Evolutionary conservation across 2,797 vertebrate genomes (phyloP).

Genomic region (Periparus ater): DNA sequence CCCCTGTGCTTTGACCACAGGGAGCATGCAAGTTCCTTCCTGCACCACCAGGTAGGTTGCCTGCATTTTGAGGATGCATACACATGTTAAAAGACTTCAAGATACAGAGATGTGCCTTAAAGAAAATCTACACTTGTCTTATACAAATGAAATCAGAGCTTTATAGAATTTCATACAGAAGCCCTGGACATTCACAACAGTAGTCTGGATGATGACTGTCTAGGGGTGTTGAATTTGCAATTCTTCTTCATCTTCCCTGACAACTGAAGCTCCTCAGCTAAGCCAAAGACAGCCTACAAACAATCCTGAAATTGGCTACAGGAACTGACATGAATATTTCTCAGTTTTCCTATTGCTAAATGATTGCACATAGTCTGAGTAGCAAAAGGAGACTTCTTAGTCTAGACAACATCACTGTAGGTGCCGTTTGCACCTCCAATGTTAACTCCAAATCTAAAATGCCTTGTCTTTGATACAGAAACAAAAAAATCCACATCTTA

Average conservation of each 20-base stretch:
- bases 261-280: slow-evolving; percentile 37
- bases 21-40: not conserved
- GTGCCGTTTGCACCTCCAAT: not conserved
- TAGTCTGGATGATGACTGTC: not conserved
- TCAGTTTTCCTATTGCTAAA: slow-evolving; percentile 49
- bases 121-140: not conserved
- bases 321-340: slow-evolving; percentile 39
- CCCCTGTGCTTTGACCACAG: not conserved
- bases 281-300: slow-evolving; percentile 50
- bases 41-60: rapidly evolving
- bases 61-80: not conserved
- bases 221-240: not conserved
- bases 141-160: not conserved
- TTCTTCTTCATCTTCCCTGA: slow-evolving; percentile 4
- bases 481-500: not conserved
- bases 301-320: slow-evolving; percentile 23
- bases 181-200: not conserved
- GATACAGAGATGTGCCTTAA: not conserved
- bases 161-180: not conserved
- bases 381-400: slow-evolving; percentile 20
- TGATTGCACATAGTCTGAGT: not conserved
- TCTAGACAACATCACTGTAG: not conserved
- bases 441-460: not conserved
- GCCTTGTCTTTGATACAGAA: not conserved
- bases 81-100: not conserved